Percentiles rank a stretch among this genome's conserved stretches.
Conservation (phyloP, 2,113 vertebrate genomes). For the Telmatochromis bifrenatus region DNA sequence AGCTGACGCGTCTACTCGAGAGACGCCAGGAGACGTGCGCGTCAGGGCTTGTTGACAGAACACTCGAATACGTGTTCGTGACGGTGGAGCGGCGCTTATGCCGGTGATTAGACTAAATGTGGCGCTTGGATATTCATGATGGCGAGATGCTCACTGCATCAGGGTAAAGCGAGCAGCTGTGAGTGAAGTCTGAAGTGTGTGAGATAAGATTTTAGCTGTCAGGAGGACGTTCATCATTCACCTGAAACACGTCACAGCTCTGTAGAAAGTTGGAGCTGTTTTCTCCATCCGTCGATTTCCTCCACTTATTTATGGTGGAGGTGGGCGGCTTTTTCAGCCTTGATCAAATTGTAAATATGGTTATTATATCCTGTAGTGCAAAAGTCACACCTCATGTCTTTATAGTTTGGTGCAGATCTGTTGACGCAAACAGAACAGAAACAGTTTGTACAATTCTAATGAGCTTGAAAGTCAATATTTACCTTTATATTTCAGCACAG, state of each 20-base stretch:
- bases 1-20: neutral
- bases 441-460: neutral
- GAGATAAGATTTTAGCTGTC: neutral
- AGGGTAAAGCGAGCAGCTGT: neutral
- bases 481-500: neutral
- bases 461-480: neutral
- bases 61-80: neutral
- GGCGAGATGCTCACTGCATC: neutral
- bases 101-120: neutral
- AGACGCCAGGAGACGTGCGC: neutral
- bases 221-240: neutral
- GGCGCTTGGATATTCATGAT: neutral
- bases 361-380: neutral
- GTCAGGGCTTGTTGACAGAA: constrained; percentile 8
- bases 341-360: neutral
- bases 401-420: accelerated
- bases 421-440: neutral
- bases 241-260: neutral
- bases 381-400: neutral
- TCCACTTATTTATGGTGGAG: accelerated
- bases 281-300: neutral
- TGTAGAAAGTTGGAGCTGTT: accelerated
- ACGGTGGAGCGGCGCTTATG: neutral
- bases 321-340: neutral
- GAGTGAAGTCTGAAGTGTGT: neutral